A percentile compares a stretch with the other conserved stretches of the same genome.
phyloP scores from a whole-genome alignment of 2,888 invertebrate species.

The Drosophila demipolita region DNA sequence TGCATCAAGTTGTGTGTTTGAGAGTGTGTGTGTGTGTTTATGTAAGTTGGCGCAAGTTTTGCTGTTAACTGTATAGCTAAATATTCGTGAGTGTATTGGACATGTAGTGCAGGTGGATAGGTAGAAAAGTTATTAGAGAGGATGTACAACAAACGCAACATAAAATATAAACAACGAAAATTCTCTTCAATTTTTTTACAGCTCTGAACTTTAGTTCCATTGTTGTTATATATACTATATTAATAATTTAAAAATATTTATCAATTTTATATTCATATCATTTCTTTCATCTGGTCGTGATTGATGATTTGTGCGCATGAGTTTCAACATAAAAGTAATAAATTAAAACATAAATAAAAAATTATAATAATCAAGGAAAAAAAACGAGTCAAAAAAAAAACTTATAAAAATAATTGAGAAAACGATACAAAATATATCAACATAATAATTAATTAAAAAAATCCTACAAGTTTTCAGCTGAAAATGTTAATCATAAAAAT shows the following conservation, averaged over 20 bases:
- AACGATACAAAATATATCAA: conserved; percentile 31
- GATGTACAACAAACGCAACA: conserved; percentile 79
- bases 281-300: conserved; percentile 40
- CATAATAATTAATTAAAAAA: conserved; percentile 39
- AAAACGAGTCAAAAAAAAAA: conserved; percentile 2
- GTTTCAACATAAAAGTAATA: conserved; percentile 53
- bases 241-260: conserved; percentile 45
- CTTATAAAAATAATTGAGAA: conserved; percentile 23
- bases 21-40: conserved; percentile 6
- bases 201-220: conserved; percentile 64
- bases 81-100: conserved; percentile 34
- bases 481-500: conserved; percentile 77
- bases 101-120: conserved; percentile 42
- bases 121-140: conserved; percentile 51
- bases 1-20: conserved; percentile 19
- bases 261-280: conserved; percentile 32
- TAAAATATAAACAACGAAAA: conserved; percentile 79
- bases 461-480: conserved; percentile 74
- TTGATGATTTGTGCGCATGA: conserved; percentile 83
- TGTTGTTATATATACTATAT: conserved; percentile 60
- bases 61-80: conserved; percentile 34
- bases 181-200: conserved; percentile 36
- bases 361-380: conserved; percentile 16
- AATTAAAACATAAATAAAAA: conserved; percentile 25
- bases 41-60: conserved; percentile 4